These are phyloP conservation scores for Hylia prasina DNA, from an alignment of 2,113 vertebrate genomes.

Conservation along the genomic window DNA sequence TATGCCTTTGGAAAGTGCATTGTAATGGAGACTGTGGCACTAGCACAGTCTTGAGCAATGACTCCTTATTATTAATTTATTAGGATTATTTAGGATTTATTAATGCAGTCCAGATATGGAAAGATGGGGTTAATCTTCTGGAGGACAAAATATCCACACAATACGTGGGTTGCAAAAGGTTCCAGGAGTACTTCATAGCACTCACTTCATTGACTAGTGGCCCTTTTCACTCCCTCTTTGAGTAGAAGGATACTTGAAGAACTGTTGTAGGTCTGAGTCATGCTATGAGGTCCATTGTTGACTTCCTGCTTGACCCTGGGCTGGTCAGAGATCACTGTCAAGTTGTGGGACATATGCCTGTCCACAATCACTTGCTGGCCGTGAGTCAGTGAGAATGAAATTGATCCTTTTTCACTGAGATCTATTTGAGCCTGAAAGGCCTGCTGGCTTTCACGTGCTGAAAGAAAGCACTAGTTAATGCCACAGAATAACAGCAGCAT, in stretches of 20 bases:
- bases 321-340: not conserved
- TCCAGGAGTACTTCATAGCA: not conserved
- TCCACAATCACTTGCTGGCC: not conserved
- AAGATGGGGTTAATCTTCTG: not conserved
- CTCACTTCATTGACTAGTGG: not conserved
- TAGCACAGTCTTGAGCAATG: not conserved
- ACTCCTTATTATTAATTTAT: too few relatives aligned
- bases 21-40: not conserved
- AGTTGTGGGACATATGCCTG: not conserved
- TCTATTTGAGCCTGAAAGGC: not conserved
- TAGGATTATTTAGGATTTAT: not conserved
- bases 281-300: fast-evolving
- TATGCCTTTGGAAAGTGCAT: not conserved
- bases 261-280: not conserved
- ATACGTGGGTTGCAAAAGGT: not conserved
- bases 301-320: not conserved
- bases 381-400: not conserved
- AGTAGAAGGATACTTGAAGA: not conserved
- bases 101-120: not conserved
- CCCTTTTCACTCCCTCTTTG: not conserved
- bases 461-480: not conserved
- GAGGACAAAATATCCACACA: not conserved
- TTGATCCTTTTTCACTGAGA: not conserved
- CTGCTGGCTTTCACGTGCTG: not conserved
- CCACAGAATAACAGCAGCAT: not conserved